Conservation (phyloP, 2,888 invertebrate genomes). For the Coenonympha glycerion region DNA sequence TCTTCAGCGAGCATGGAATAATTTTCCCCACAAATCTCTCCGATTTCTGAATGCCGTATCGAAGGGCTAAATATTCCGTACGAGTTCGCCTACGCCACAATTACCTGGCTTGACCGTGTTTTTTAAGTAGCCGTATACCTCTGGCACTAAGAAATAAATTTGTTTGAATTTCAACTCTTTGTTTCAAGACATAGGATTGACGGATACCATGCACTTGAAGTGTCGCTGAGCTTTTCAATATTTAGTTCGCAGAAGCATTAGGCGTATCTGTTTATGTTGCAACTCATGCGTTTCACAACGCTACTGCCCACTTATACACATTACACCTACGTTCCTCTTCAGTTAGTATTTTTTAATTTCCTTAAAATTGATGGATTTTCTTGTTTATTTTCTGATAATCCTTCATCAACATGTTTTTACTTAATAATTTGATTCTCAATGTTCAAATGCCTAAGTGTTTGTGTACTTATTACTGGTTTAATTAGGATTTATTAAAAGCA, state of each 20-base stretch:
- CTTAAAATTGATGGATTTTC: constrained; percentile 2
- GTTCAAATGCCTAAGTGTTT: too few species aligned
- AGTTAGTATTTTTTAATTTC: constrained; percentile 38
- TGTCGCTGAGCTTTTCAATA: constrained; percentile 28
- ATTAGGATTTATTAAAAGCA: too few species aligned
- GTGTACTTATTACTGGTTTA: too few species aligned
- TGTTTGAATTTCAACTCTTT: constrained; percentile 5
- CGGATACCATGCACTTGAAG: constrained; percentile 21
- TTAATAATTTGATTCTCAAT: not conserved
- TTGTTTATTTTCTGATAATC: too few species aligned
- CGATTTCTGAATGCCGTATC: constrained; percentile 41
- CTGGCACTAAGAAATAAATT: constrained; percentile 31
- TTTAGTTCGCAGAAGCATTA: constrained; percentile 43
- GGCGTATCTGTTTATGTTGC: constrained; percentile 36
- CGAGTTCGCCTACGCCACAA: constrained; percentile 50
- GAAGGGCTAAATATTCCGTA: constrained; percentile 43
- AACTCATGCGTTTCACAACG: constrained; percentile 53
- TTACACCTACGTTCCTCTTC: constrained; percentile 44
- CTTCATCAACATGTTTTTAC: not conserved
- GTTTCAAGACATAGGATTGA: constrained; percentile 21
- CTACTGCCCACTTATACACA: constrained; percentile 49
- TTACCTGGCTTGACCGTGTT: constrained; percentile 43
- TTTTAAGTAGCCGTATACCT: constrained; percentile 40
- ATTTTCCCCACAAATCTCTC: constrained; percentile 34
- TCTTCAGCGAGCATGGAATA: constrained; percentile 20